These are phyloP conservation scores for Abramis brama DNA, from an alignment of 2,113 vertebrate genomes.

Conservation along the genomic window DNA sequence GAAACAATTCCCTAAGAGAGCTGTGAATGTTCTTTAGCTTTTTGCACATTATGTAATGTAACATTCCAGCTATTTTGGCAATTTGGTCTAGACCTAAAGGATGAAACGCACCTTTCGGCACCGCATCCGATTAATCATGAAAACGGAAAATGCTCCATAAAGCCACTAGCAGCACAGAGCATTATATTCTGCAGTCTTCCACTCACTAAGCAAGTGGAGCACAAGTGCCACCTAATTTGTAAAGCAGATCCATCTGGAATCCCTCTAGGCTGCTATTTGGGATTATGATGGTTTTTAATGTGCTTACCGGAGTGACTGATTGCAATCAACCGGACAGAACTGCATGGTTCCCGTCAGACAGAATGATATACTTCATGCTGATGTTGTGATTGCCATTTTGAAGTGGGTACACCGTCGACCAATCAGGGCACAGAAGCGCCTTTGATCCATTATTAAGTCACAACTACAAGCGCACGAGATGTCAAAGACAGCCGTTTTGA, in stretches of 20 bases:
- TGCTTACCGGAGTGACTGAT: slow-evolving; percentile 45
- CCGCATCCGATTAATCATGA: neutral
- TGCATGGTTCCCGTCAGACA: slow-evolving; percentile 24
- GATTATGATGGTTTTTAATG: slow-evolving; percentile 48
- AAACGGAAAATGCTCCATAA: neutral
- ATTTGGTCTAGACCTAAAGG: neutral
- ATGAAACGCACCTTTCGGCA: neutral
- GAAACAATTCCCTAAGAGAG: slow-evolving; percentile 18
- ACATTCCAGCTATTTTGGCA: neutral
- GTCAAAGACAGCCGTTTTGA: slow-evolving; percentile 27
- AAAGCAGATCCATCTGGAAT: slow-evolving; percentile 44
- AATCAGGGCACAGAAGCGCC: slow-evolving; percentile 3
- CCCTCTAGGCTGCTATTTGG: slow-evolving; percentile 44
- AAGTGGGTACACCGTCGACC: slow-evolving; percentile 12
- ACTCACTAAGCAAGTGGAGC: slow-evolving; percentile 37
- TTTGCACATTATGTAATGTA: neutral
- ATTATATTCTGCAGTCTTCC: slow-evolving; percentile 24
- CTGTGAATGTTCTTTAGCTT: neutral
- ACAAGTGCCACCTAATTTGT: slow-evolving; percentile 36
- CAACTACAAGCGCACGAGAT: slow-evolving; percentile 1
- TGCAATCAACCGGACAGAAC: slow-evolving; percentile 49
- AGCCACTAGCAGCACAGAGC: neutral
- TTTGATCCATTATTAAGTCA: slow-evolving; percentile 41
- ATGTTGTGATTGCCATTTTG: slow-evolving; percentile 29
- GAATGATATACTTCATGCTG: slow-evolving; percentile 13